Evolutionary conservation across 2,113 vertebrate species (phyloP).

Genomic region (Neomonachus schauinslandi): DNA sequence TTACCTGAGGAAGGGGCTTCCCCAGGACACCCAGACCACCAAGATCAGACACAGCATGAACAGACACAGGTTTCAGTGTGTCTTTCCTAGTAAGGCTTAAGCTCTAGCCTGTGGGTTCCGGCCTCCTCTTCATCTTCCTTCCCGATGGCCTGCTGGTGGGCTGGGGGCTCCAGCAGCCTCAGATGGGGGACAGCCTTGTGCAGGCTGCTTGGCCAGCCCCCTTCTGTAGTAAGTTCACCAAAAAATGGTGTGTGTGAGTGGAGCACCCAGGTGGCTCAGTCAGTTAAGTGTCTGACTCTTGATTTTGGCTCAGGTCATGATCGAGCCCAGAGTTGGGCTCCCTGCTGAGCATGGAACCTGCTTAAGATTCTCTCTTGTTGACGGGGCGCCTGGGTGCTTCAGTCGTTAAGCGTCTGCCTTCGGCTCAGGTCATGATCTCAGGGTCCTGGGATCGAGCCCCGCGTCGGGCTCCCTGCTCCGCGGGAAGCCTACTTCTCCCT

Average conservation of each 20-base stretch:
- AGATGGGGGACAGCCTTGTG: rapidly evolving
- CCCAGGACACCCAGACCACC: neutral
- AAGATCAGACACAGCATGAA: neutral
- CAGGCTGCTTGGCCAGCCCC: neutral
- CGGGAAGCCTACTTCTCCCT: no score
- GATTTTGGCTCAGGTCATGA: neutral
- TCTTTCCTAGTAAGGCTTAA: neutral
- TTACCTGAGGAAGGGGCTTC: no score
- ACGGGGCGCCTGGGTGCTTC: no score
- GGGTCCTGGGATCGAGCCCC: no score
- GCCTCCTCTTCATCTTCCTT: neutral
- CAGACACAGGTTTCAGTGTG: neutral
- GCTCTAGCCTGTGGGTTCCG: neutral
- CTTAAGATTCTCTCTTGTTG: neutral
- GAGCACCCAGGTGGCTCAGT: neutral
- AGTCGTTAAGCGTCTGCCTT: no score
- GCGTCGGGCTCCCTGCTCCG: no score
- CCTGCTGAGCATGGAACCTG: neutral
- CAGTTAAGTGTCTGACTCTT: neutral
- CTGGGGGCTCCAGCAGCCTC: neutral
- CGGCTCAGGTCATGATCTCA: no score
- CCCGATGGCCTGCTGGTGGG: neutral
- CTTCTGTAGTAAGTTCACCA: neutral
- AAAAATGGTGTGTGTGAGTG: neutral
- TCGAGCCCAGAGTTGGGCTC: neutral